A percentile compares a stretch with the other conserved stretches of the same genome.
phyloP scores from a whole-genome alignment of 1,140 invertebrate species.

The Catajapyx aquilonaris region DNA sequence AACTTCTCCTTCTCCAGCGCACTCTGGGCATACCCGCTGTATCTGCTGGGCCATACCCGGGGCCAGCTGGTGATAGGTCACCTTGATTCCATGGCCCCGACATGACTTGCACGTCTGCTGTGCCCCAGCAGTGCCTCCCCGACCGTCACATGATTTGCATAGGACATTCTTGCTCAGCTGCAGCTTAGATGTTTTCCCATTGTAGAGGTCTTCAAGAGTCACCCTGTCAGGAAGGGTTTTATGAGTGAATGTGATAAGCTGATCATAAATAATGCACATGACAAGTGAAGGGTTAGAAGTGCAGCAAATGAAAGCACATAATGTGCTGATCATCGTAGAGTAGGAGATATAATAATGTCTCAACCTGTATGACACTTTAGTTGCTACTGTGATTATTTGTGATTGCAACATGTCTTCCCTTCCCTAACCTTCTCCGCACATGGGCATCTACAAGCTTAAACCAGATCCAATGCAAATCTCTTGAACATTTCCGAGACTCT shows the following conservation, averaged over 20 bases:
- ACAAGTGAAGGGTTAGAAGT: background rate
- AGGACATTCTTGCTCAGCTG: constrained; percentile 71
- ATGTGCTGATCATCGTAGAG: constrained; percentile 2
- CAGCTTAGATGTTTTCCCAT: constrained; percentile 62
- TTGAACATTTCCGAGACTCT: background rate
- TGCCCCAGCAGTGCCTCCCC: constrained; percentile 54
- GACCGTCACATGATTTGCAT: constrained; percentile 62
- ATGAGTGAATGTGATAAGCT: background rate
- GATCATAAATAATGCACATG: background rate
- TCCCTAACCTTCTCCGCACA: too few relatives aligned
- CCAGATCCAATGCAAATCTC: background rate
- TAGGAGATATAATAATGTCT: background rate
- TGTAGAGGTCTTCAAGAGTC: constrained; percentile 75
- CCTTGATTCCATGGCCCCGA: constrained; percentile 52
- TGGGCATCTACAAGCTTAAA: background rate
- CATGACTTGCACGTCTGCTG: constrained; percentile 49
- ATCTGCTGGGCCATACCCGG: constrained; percentile 68
- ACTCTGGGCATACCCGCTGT: constrained; percentile 46
- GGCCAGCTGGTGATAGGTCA: constrained; percentile 40
- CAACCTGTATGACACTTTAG: background rate
- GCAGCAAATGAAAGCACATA: background rate
- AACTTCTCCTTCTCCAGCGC: constrained; percentile 41
- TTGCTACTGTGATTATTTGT: too few relatives aligned
- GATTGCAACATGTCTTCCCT: too few relatives aligned
- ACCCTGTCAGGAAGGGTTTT: constrained; percentile 31